phyloP scores from a whole-genome alignment of 2,113 vertebrate genomes.

The Fukomys damarensis region DNA sequence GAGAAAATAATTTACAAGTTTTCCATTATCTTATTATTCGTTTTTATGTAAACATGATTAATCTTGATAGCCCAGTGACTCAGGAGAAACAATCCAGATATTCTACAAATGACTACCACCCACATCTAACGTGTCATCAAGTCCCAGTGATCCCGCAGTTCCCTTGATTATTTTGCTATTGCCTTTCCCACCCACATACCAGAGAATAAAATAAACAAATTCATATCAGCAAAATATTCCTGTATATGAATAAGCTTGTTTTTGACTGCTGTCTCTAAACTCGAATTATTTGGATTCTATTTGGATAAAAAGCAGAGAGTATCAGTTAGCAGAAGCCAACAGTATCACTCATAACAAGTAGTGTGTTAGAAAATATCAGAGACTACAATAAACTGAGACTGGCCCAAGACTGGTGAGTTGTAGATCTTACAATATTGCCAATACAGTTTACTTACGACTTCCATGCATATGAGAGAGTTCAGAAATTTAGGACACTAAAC shows the following conservation, averaged over 20 bases:
- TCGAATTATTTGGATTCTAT: neutral
- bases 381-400: conserved; percentile 24
- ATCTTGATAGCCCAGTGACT: conserved; percentile 61
- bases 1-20: conserved; percentile 40
- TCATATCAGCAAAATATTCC: conserved; percentile 34
- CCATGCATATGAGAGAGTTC: neutral
- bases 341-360: conserved; percentile 6
- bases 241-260: conserved; percentile 18
- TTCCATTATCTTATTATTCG: conserved; percentile 36
- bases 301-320: neutral
- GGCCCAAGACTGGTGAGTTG: neutral
- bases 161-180: conserved; percentile 45
- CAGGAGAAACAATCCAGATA: neutral
- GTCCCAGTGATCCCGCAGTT: conserved; percentile 19
- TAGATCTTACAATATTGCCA: conserved; percentile 9
- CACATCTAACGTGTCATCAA: conserved; percentile 63
- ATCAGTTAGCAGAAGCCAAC: neutral
- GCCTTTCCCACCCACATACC: conserved; percentile 12
- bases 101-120: conserved; percentile 57
- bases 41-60: conserved; percentile 68
- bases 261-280: neutral
- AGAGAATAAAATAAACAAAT: conserved; percentile 52
- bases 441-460: conserved; percentile 1
- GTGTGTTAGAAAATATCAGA: neutral
- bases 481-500: conserved; percentile 46